phyloP scores from a whole-genome alignment of 2,888 invertebrate species.

The Pogonocherus hispidulus region DNA sequence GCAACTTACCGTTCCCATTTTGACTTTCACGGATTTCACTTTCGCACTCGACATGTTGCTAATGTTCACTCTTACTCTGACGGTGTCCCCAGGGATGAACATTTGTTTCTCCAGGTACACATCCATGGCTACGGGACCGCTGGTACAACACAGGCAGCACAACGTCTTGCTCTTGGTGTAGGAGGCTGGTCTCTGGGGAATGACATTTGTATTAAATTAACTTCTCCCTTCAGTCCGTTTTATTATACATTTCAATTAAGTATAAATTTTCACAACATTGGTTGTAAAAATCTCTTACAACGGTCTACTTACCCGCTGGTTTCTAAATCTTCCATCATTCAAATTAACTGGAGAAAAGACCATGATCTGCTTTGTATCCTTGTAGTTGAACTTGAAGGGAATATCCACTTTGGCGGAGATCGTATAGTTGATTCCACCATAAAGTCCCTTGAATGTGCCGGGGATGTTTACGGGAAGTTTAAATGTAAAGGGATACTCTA shows the following conservation, averaged over 20 bases:
- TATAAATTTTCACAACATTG: too few species aligned
- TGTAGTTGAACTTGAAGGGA: slow-evolving; percentile 88
- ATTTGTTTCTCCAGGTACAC: not conserved
- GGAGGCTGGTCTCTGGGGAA: too few species aligned
- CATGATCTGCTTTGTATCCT: slow-evolving; percentile 85
- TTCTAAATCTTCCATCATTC: not conserved
- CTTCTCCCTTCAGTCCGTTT: too few species aligned
- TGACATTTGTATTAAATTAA: too few species aligned
- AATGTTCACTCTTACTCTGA: not conserved
- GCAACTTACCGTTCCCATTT: too few species aligned
- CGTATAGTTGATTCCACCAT: slow-evolving; percentile 84
- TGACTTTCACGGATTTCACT: too few species aligned
- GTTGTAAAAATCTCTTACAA: too few species aligned
- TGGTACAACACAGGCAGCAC: too few species aligned
- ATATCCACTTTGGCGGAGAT: slow-evolving; percentile 85
- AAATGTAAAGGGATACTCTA: slow-evolving; percentile 85
- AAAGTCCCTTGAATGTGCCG: slow-evolving; percentile 82
- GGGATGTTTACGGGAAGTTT: slow-evolving; percentile 81
- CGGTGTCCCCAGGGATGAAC: not conserved
- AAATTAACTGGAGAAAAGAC: slow-evolving; percentile 87
- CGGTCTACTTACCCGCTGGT: slow-evolving; percentile 2
- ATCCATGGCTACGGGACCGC: not conserved
- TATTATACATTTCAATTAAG: too few species aligned
- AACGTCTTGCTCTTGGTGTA: too few species aligned
- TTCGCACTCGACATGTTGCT: not conserved